Base-by-base conservation (phyloP, 2,113 vertebrate species). In the Pardalotus punctatus region DNA sequence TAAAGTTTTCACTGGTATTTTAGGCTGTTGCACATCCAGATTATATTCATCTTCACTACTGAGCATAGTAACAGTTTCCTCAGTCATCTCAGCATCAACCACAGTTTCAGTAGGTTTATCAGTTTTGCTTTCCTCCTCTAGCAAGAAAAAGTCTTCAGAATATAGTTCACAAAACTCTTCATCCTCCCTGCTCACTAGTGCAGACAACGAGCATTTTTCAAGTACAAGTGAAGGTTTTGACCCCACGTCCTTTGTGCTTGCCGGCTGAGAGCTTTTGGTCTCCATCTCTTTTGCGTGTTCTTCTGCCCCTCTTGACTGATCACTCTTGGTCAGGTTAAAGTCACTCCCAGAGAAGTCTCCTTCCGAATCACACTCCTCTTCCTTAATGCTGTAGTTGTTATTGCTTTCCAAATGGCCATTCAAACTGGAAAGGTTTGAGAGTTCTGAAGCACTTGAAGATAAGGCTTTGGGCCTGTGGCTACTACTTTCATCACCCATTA, bases 151-250 rank as follows among this genome's bases (percentile, higher is more conserved):
- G 96, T 99, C 99, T 93, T 99, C 99, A 3, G 98, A 97, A 96
- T 99, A 99, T 42, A 99, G 98, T 96, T 99, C 99, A 79, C 98
- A 99, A 66, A 99, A 99, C 93, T 99, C 99, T 86, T 99, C 99
- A 4, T 99, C 99, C 90, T 99, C 99, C 96, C 99, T 99, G 94
- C 99, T 99, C 42, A 97, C 99, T 61, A 99, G 97, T 35, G 98
- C 98, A 33, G 99, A 99, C 98, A 99, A 98, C 0, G 98, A 99
- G 95, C 99, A 99, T 38, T 98, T 98, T 85, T 99, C 99, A 92
- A 99, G 98, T 43, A 98, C 99, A 0, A 99, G 97, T 13, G 99
- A 98, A 85, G 98, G 95, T 94, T 97, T 98, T 33, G 80, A 92
- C 86, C 93, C 98, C 81, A 61, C 6, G 1, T 98, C 98, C 96